Percentiles rank a stretch among this genome's conserved stretches.
Evolutionary conservation across 92 coral and sea anemone species (phyloP).

Genomic region (Porites lobata): DNA sequence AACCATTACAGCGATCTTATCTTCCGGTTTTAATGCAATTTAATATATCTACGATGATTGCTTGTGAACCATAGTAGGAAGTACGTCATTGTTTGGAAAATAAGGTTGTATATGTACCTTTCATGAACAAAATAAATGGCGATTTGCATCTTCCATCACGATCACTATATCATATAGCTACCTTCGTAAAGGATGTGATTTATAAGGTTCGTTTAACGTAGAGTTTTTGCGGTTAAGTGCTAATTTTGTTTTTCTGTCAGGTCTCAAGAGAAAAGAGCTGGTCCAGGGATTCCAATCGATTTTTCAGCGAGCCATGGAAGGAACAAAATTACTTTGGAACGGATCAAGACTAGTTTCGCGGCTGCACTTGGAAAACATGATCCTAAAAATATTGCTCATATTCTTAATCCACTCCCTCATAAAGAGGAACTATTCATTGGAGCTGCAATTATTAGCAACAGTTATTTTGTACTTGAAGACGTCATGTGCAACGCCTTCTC

Average conservation of each 20-base stretch:
- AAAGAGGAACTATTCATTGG: slow-evolving; percentile 19
- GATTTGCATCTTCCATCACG: too few species aligned
- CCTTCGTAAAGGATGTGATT: too few species aligned
- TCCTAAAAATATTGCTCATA: slow-evolving; percentile 26
- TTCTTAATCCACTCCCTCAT: slow-evolving; percentile 31
- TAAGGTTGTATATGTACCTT: too few species aligned
- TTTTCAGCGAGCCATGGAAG: slow-evolving; percentile 6
- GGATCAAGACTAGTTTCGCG: slow-evolving; percentile 20
- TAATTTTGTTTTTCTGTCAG: neutral
- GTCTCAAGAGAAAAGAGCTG: neutral
- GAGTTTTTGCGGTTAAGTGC: too few species aligned
- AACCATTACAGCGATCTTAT: too few species aligned
- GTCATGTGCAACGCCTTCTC: slow-evolving; percentile 12
- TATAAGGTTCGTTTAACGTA: too few species aligned
- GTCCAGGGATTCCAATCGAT: slow-evolving; percentile 5
- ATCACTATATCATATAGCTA: too few species aligned
- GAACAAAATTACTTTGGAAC: slow-evolving; percentile 3
- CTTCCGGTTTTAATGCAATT: neutral
- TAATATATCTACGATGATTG: neutral
- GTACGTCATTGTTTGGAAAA: neutral
- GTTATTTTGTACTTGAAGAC: slow-evolving; percentile 30
- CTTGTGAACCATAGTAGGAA: neutral
- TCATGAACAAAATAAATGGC: too few species aligned
- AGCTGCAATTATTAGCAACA: slow-evolving; percentile 31
- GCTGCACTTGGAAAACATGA: slow-evolving; percentile 10